Base-by-base conservation (phyloP, 2,888 invertebrate species). In the Limulus polyphemus region DNA sequence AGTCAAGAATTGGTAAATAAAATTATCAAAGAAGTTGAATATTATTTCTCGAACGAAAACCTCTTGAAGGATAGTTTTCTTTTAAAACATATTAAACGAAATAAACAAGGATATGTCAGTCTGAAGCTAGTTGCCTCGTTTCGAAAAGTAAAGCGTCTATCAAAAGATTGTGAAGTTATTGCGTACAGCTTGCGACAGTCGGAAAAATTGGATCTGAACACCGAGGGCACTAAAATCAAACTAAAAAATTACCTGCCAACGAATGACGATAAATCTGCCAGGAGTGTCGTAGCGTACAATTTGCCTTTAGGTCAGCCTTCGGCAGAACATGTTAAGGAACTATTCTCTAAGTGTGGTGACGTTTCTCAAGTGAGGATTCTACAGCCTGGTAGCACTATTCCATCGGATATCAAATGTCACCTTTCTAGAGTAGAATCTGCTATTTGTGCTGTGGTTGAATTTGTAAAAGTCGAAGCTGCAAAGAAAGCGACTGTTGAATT, bases 31-130 rank as follows among this genome's bases (percentile, higher is more conserved):
- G 91, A 91, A 75, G 94, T 95, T 32, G 95, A 97, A 78, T 92
- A 88, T 75, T 95, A 95, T 77, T 95, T 97, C 78, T 91, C 92
- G 65, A 92, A 97, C 74, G 91, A 89, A 58, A 93, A 92, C 76
- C 90, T 97, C 69, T 84, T 91, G 4, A 94, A 94, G 75, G 95
- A 97, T 75, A 92, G 94, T 13, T 97, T 97, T 77, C 80, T 97
- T 56, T 78, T 95, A 67, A 97, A 97, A 75, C 95, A 95, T 75
- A 93, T 95, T 32, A 84, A 90, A 62, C 32, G 32, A 32, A 32
- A 32, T 32, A 32, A 32, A 32, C 32, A 32, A 32, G 32, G 32
- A 5, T 32, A 87, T 77, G 94, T 97, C 14, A 93, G 91, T 60
- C 80, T 97, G 59, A 97, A 95, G 76, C 80, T 97, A 62, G 90